Evolutionary conservation across 1,140 invertebrate species (phyloP), one percentile per base, ranked within the genome.

Genomic region (Lordiphosa mommai): DNA sequence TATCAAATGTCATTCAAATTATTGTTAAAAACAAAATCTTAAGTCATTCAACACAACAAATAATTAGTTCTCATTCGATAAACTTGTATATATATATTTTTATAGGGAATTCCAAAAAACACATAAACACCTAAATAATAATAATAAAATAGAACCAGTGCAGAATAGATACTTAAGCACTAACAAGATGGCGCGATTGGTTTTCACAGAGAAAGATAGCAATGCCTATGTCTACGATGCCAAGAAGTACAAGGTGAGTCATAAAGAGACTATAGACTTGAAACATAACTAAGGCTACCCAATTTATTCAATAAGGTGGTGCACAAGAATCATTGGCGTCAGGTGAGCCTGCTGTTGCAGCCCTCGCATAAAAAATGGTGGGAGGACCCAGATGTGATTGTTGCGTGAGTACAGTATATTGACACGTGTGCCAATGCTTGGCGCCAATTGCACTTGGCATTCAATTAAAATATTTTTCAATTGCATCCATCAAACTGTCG

Each of bases 341-440:
- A 84, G 40, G 86, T 88, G 30, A 88, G 77, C 29, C 64, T 88
- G 1, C 46, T 80, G 9, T 41, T 88, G 38, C 69, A 76, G 41
- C 84, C 86, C 1, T 69, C 79, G 2, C 61, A 77, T 23, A 88
- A 87, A 27, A 87, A 87, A 40, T 88, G 86, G 84, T 87, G 86
- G 84, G 86, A 87, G 59, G 87, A 88, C 86, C 79, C 76, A 29
- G 86, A 88, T 72, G 84, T 88, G 12, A 58, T 88, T 41, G 84
- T 88, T 61, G 86, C 87, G 87, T 88, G 72, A 88, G 86, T 88
- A 86, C 34, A 51, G 7, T 53, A 49, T 29, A 68, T 70, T 40
- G 36, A 57, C 63, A 66, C 61, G 63, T 66, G 63, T 56, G 36
- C 38, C 44, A 56, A 53, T 38, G 61, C 43, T 51, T 65, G 74